These are phyloP conservation scores for Corapipo altera DNA, from an alignment of 2,113 vertebrate genomes.

Conservation along the genomic window DNA sequence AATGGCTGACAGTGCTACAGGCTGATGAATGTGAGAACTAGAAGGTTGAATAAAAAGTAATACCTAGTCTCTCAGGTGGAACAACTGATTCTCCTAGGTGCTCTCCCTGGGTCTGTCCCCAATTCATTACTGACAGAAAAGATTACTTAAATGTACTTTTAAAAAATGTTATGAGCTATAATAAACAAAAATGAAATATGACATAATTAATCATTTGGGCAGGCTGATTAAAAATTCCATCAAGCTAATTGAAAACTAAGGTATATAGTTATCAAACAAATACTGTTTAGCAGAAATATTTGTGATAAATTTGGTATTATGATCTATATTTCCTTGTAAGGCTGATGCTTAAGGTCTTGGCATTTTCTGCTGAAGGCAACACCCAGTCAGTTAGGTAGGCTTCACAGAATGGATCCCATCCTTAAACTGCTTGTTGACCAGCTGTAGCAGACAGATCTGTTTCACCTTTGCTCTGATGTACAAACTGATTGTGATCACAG, in stretches of 20 bases:
- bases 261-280: not conserved
- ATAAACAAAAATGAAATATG: slow-evolving; percentile 38
- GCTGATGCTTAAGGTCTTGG: not conserved
- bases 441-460: not conserved
- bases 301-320: not conserved
- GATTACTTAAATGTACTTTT: slow-evolving; percentile 2
- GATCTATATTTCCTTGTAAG: not conserved
- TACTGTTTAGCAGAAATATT: not conserved
- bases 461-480: not conserved
- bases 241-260: slow-evolving; percentile 32
- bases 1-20: not conserved
- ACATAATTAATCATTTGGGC: slow-evolving; percentile 31
- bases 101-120: not conserved
- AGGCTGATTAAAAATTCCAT: slow-evolving; percentile 14
- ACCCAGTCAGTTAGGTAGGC: too few relatives aligned
- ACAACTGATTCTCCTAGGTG: not conserved
- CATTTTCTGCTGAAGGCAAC: not conserved
- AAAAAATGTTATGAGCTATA: not conserved
- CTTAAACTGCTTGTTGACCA: not conserved
- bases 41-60: not conserved
- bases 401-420: not conserved
- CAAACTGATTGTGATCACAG: not conserved
- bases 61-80: not conserved
- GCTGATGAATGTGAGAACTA: slow-evolving; percentile 5
- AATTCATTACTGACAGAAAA: slow-evolving; percentile 28